Evolutionary conservation across 35 echinoderm and acorn worm genomes (phyloP), one percentile per base, ranked within the genome.

Genomic region (Ophioderma brevispina): DNA sequence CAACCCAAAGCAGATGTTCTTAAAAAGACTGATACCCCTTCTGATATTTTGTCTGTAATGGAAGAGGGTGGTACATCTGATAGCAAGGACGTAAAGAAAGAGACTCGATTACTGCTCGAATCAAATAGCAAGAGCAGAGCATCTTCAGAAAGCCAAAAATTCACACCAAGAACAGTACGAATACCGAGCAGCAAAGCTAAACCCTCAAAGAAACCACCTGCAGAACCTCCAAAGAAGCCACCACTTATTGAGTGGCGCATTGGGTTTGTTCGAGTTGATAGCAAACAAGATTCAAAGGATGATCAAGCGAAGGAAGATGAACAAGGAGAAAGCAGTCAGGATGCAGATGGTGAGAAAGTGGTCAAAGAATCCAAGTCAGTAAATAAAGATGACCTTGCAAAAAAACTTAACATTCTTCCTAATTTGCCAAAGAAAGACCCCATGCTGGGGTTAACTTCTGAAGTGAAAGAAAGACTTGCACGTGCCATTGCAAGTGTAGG

Each of bases 231-330:
- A 0, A 59, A 85, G 49, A 85, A 85, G 52, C 52, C 32, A 59
- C 83, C 83, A 32, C 50, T 85, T 25, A 33, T 85, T 33, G 83
- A 85, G 37, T 85, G 83, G 83, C 52, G 52, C 46, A 85, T 64
- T 52, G 83, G 83, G 52, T 85, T 85, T 75, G 83, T 85, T 21
- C 52, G 83, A 85, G 32, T 35, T 4, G 83, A 85, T 63, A 33
- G 33, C 30, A 83, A 32, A 46, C 32, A 81, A 25, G 36, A 33
- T 39, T 81, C 79, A 81, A 37, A n/a, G 31, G 43, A 37, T 38
- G 79, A 81, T 38, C 4, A 40, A 38, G 41, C 36, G 76, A 32
- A 17, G 19, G 76, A 32, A 15, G 32, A 37, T 78, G 21, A 18
- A 0, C 17, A 15, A 78, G 13, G 13, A 78, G 76, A 35, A 18